Base-by-base conservation (phyloP, 2,113 vertebrate genomes). In the Macrotis lagotis region DNA sequence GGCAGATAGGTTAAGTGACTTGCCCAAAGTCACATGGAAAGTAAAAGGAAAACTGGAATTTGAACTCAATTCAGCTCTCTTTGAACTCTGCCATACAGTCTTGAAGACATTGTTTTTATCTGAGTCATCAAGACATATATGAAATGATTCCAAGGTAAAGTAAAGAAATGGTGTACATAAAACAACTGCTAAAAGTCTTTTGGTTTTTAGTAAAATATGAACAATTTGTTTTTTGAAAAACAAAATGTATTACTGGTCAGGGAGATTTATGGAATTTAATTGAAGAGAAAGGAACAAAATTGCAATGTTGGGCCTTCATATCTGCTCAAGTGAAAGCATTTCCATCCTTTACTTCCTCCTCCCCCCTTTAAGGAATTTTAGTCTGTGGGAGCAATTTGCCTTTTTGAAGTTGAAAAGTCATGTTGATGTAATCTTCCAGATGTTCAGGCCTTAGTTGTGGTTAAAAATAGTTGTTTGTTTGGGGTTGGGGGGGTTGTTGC, bases 341-440 rank as follows among this genome's bases (percentile, higher is more conserved):
- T 90, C 48, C 92, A 83, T 19, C 26, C 55, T 52, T 28, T 91
- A 51, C 88, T 47, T 28, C 50, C 66, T n/a, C 66, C n/a, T 83
- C n/a, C 66, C 31, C 31, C 28, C 26, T 1, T n/a, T 55, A 91
- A 91, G 55, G 47, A 51, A 55, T 55, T 91, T 92, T 93, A 90
- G 48, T 88, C 48, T 74, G 0, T 89, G 51, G 50, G 89, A 4
- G 92, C 90, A 93, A 93, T 95, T 95, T 96, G 91, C 22, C 9
- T 51, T 52, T 98, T 91, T 96, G 74, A 53, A 96, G 93, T 92
- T 97, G 96, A 97, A 91, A 50, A 97, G 95, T 98, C 96, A 96
- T 94, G 89, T 94, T 97, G 95, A 97, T 97, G 92, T 97, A 96
- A 97, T 98, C 97, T 98, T 98, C 96, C 96, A 98, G 97, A 97